Evolutionary conservation across 92 coral and sea anemone species (phyloP).

Genomic region (Bergia sp.): DNA sequence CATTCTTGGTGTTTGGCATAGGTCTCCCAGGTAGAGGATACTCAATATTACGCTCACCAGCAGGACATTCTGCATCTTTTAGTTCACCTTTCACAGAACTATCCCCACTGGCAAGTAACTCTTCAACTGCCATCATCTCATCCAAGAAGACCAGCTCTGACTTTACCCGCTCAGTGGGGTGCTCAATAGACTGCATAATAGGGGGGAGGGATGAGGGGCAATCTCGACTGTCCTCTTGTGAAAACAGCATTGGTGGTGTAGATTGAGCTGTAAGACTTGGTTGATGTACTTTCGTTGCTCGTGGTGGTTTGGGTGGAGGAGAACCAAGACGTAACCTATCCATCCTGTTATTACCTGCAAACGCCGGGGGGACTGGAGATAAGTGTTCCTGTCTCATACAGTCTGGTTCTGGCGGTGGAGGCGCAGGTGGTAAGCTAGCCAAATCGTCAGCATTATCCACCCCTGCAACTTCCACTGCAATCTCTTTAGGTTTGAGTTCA

Average conservation of each 20-base stretch:
- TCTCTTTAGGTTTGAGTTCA: background rate
- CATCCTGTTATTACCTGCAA: background rate
- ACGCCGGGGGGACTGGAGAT: background rate
- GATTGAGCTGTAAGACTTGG: background rate
- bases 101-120: slow-evolving; percentile 42
- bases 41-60: background rate
- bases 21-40: background rate
- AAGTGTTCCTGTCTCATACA: background rate
- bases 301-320: slow-evolving; percentile 43
- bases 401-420: slow-evolving; percentile 32
- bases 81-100: background rate
- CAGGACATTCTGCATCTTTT: background rate
- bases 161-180: slow-evolving; percentile 12
- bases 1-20: background rate
- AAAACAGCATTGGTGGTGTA: background rate
- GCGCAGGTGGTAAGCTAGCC: slow-evolving; percentile 57
- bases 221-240: background rate
- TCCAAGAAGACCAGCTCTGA: slow-evolving; percentile 66
- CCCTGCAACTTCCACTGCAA: background rate
- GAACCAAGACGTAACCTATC: background rate
- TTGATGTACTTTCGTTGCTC: slow-evolving; percentile 17
- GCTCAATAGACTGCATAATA: slow-evolving; percentile 1
- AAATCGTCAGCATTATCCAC: slow-evolving; percentile 56
- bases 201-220: slow-evolving; percentile 26
- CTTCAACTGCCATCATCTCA: slow-evolving; percentile 66